Evolutionary conservation across 2,113 vertebrate genomes (phyloP), one percentile per base, ranked within the genome.

Genomic region (Agelaius tricolor): DNA sequence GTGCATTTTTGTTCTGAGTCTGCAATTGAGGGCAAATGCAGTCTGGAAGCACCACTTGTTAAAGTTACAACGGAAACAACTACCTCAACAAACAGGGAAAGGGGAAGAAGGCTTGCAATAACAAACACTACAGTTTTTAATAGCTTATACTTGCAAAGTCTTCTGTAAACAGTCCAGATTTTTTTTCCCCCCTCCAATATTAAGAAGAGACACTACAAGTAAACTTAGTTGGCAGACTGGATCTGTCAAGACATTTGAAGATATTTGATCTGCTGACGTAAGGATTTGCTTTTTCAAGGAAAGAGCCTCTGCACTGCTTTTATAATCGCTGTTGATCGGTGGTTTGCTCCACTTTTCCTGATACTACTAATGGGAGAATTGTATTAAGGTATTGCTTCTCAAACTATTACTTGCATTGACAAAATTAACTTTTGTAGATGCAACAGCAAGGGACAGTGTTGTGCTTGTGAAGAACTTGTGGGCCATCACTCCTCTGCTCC

Each of bases 1-100:
- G 98, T 98, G 98, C 98, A 98, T 98, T 98, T 98, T 98, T 98
- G 93, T 98, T 98, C 97, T 92, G 98, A 98, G 97, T 96, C 96
- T 96, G 97, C 97, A 97, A 95, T 95, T 95, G 98, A 97, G 92
- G 98, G 98, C 97, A 97, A 97, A 94, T 84, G 71, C 94, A 98
- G 98, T 98, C 97, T 98, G 98, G 98, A 98, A 99, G 98, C 98
- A 98, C 92, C 98, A 98, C 97, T 98, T 98, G 97, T 98, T 99
- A 98, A 98, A 97, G 94, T 96, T 97, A 97, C 98, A 98, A 98
- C 97, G 77, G 97, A 98, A 98, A 98, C 98, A 96, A 98, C 99
- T 99, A 99, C 99, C 99, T 99, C 99, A 99, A 97, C 98, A 97
- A 98, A 98, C 94, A 98, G 97, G 87, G 96, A 94, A 97, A 95